Conservation (phyloP, 2,797 vertebrate species). For the Platalea minor region DNA sequence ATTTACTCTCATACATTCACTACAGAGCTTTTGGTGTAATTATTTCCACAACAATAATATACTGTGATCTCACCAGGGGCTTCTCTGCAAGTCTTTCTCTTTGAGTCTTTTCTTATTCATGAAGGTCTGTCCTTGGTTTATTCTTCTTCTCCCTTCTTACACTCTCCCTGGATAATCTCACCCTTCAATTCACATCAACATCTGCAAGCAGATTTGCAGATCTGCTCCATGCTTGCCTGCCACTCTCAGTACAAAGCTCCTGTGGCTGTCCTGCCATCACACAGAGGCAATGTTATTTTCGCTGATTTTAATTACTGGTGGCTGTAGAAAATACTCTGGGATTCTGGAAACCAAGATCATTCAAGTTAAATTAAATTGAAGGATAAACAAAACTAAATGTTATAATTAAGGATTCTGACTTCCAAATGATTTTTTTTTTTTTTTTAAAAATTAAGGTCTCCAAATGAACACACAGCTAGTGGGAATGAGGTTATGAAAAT, state of each 20-base stretch:
- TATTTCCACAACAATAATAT: background rate
- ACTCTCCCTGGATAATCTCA: background rate
- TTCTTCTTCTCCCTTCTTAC: background rate
- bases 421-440: background rate
- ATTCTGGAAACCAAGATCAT: background rate
- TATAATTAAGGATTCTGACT: background rate
- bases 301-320: background rate
- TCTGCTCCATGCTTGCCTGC: background rate
- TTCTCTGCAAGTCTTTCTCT: background rate
- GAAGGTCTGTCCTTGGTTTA: background rate
- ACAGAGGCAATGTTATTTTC: background rate
- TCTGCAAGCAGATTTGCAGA: background rate
- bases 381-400: slow-evolving; percentile 4
- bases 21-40: background rate
- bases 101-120: background rate
- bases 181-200: background rate
- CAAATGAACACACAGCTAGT: background rate
- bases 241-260: background rate
- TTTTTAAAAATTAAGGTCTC: background rate
- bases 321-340: background rate
- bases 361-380: slow-evolving; percentile 3
- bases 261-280: background rate
- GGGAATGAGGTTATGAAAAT: background rate
- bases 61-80: background rate
- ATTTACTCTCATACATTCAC: background rate